These are phyloP conservation scores for Anthoptus insignis DNA, from an alignment of 2,888 invertebrate genomes.

Conservation along the genomic window DNA sequence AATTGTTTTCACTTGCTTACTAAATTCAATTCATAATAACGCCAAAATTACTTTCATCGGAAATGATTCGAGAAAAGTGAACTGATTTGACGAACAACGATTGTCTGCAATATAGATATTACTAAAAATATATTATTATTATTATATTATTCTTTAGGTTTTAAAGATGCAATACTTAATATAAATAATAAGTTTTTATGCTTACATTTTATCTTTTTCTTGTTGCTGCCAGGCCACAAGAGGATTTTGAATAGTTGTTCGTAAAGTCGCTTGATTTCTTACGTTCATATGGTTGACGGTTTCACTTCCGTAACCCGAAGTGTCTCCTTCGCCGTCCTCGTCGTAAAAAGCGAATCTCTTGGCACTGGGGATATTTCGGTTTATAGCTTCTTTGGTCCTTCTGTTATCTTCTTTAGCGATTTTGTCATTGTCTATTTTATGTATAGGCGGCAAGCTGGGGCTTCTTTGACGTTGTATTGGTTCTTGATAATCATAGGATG, in stretches of 20 bases:
- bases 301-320: conserved; percentile 95
- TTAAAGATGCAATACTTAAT: too few species aligned
- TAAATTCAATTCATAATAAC: too few species aligned
- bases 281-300: conserved; percentile 86
- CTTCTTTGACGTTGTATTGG: conserved; percentile 84
- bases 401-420: conserved; percentile 67
- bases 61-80: too few species aligned
- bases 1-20: too few species aligned
- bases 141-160: too few species aligned
- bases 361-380: conserved; percentile 75
- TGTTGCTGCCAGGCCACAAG: conserved; percentile 81
- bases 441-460: conserved; percentile 91
- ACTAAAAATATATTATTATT: too few species aligned
- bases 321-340: conserved; percentile 90
- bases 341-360: conserved; percentile 81
- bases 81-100: too few species aligned
- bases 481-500: conserved; percentile 78
- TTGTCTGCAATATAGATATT: too few species aligned
- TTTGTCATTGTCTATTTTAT: conserved; percentile 68
- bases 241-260: conserved; percentile 59
- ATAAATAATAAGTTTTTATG: too few species aligned
- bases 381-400: conserved; percentile 63
- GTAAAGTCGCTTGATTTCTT: conserved; percentile 60
- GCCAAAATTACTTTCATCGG: too few species aligned
- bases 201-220: conserved; percentile 70